phyloP scores from a whole-genome alignment of 2,888 invertebrate genomes.

The Drosophila affinis region DNA sequence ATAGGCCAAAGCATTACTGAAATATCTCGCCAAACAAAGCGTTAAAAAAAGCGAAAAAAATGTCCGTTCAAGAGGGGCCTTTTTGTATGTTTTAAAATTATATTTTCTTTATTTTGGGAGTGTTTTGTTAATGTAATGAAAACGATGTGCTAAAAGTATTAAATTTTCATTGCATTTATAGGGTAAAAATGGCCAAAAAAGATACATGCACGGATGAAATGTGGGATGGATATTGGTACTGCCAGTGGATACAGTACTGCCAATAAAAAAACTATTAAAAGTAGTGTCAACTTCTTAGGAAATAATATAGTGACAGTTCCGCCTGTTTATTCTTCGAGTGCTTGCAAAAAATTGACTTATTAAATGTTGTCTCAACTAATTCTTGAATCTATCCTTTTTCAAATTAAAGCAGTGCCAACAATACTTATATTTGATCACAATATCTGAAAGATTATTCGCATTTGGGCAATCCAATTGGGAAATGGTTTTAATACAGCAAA shows the following conservation, averaged over 20 bases:
- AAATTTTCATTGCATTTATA: conserved; percentile 67
- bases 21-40: conserved; percentile 43
- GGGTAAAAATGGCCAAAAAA: conserved; percentile 23
- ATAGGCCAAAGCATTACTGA: conserved; percentile 35
- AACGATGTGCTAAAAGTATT: conserved; percentile 76
- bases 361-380: too few relatives aligned
- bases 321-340: too few relatives aligned
- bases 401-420: too few relatives aligned
- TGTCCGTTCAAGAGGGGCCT: conserved; percentile 25
- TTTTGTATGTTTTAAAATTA: conserved; percentile 15
- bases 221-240: background rate
- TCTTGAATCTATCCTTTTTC: too few relatives aligned
- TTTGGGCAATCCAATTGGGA: background rate
- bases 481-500: background rate
- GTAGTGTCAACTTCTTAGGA: too few relatives aligned
- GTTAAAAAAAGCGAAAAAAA: conserved; percentile 40
- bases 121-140: conserved; percentile 75
- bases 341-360: too few relatives aligned
- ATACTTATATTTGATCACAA: background rate
- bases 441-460: too few relatives aligned
- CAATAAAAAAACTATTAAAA: too few relatives aligned
- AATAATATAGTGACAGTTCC: too few relatives aligned
- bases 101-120: conserved; percentile 36
- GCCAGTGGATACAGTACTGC: too few relatives aligned
- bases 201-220: background rate